Percentiles rank a stretch among this genome's conserved stretches.
Conservation (phyloP, 2,113 vertebrate species). For the Corynorhinus townsendii region DNA sequence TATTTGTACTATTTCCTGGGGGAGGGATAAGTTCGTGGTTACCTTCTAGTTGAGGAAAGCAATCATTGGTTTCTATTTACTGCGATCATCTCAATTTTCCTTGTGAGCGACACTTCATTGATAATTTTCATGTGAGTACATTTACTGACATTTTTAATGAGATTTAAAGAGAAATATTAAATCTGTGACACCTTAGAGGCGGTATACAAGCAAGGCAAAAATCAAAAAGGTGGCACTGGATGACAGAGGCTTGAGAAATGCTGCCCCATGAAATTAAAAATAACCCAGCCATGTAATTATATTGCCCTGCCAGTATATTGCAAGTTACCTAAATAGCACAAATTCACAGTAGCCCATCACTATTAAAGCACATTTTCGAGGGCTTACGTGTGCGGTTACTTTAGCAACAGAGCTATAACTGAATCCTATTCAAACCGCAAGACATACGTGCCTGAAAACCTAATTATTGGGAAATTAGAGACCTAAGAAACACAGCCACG, state of each 20-base stretch:
- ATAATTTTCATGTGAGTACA: not conserved
- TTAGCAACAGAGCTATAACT: slow-evolving; percentile 47
- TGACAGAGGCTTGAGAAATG: slow-evolving; percentile 13
- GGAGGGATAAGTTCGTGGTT: not conserved
- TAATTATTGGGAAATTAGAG: slow-evolving; percentile 51
- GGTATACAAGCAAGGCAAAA: not conserved
- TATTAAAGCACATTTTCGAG: not conserved
- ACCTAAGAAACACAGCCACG: not conserved
- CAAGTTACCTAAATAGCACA: slow-evolving; percentile 41
- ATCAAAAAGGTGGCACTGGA: not conserved
- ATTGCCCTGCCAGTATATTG: slow-evolving; percentile 16
- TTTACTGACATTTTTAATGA: slow-evolving; percentile 12
- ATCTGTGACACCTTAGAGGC: not conserved
- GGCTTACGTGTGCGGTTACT: slow-evolving; percentile 26
- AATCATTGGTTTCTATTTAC: not conserved
- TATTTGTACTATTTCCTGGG: not conserved
- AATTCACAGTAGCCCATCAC: not conserved
- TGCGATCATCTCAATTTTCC: not conserved
- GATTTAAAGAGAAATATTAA: not conserved
- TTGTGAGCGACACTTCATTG: not conserved
- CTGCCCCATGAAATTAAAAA: slow-evolving; percentile 65
- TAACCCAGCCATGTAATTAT: slow-evolving; percentile 67
- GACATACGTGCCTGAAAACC: not conserved
- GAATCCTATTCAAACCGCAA: slow-evolving; percentile 17
- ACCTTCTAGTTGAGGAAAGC: not conserved